Evolutionary conservation across 2,113 vertebrate species (phyloP), one percentile per base, ranked within the genome.

Genomic region (Tinamus guttatus): DNA sequence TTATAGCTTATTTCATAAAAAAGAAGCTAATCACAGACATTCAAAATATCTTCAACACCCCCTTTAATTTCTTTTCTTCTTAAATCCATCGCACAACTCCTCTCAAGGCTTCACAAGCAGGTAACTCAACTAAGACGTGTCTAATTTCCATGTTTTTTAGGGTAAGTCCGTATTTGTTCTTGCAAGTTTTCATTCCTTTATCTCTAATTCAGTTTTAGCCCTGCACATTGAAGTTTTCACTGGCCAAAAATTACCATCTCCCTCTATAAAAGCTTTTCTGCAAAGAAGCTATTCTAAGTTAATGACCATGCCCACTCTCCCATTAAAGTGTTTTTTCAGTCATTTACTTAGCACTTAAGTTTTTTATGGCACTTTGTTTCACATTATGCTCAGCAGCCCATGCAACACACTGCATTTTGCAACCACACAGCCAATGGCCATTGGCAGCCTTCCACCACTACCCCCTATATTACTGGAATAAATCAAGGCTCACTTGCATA

Each of bases 341-440:
- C 96, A 96, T 85, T 97, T 97, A 97, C 94, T 97, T 95, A 85
- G 90, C 96, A 97, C 95, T 98, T 95, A 95, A 84, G 58, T 41
- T 87, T 95, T 98, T 98, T 96, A 98, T 95, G 81, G 97, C 95
- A 97, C 96, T 98, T 98, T 95, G 95, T 97, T 98, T 96, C 97
- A 94, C 97, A 98, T 98, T 98, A 97, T 97, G 98, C 79, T 98
- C 97, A 98, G 94, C 52, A 97, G 97, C 82, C 98, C 98, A 96
- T 98, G 96, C 65, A 98, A 95, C 81, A 91, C 95, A 94, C 56
- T 77, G 81, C 87, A 84, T 70, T 97, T 93, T 96, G 90, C 96
- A 97, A 97, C 79, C 90, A 95, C 88, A 95, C 3, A 94, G 93
- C 95, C 93, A 97, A 47, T 79, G 71, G 82, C 25, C 74, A 87